Evolutionary conservation across 2,797 vertebrate species (phyloP).

Genomic region (Tadarida brasiliensis): DNA sequence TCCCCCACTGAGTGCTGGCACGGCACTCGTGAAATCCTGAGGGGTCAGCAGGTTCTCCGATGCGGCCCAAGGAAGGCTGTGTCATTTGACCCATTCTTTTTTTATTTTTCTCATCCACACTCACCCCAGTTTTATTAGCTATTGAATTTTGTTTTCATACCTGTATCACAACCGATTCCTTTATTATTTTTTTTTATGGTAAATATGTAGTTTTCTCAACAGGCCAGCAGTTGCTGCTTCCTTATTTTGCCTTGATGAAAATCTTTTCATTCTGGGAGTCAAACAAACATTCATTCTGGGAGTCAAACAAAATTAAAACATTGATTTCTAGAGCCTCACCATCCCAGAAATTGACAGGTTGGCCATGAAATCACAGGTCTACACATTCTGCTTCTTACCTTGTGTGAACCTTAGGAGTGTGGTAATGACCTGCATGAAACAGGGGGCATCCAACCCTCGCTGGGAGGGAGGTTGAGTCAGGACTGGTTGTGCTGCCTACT

Average conservation of each 20-base stretch:
- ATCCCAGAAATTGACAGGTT: neutral
- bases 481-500: neutral
- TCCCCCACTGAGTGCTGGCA: constrained; percentile 29
- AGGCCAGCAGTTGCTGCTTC: neutral
- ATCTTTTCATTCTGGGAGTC: constrained; percentile 22
- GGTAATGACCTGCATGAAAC: neutral
- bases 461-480: neutral
- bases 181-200: neutral
- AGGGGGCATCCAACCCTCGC: too few relatives aligned
- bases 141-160: neutral
- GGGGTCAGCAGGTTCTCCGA: constrained; percentile 26
- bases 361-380: neutral
- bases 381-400: neutral
- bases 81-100: neutral
- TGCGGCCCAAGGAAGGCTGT: neutral
- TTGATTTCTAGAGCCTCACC: neutral
- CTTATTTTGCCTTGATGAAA: constrained; percentile 9
- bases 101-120: neutral
- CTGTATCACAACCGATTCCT: neutral
- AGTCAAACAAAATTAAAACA: neutral
- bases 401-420: neutral
- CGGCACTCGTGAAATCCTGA: neutral
- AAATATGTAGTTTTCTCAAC: neutral
- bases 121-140: neutral
- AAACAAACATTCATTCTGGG: constrained; percentile 1